These are phyloP conservation scores for Pantherophis guttatus DNA, from an alignment of 2,113 vertebrate species.

Conservation along the genomic window DNA sequence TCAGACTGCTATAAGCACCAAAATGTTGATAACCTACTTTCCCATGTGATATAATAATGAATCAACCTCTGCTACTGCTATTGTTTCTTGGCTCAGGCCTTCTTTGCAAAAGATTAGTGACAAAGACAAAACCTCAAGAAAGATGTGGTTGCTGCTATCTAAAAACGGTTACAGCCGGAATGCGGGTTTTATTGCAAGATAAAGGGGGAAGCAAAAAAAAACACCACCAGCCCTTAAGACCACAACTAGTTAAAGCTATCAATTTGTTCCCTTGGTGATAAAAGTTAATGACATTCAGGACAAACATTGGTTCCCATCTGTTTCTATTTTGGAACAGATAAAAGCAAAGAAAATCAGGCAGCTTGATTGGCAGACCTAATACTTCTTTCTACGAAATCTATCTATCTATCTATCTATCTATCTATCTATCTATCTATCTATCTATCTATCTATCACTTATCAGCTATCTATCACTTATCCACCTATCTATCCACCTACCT, in stretches of 20 bases:
- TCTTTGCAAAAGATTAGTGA: neutral
- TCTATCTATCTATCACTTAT: no score
- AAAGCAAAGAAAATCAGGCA: neutral
- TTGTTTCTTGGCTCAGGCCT: neutral
- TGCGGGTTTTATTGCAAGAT: neutral
- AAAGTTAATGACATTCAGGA: neutral
- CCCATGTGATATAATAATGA: neutral
- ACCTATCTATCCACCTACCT: no score
- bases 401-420: no score
- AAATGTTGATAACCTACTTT: neutral
- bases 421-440: neutral
- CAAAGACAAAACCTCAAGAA: neutral
- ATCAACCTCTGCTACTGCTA: neutral
- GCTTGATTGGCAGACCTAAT: neutral
- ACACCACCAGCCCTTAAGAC: neutral
- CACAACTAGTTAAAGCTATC: neutral
- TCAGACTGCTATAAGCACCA: no score
- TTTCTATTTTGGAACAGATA: neutral
- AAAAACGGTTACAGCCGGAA: conserved; percentile 6
- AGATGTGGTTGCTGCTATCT: neutral
- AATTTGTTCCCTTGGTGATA: neutral
- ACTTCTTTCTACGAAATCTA: neutral
- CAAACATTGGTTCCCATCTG: neutral
- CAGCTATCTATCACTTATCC: no score
- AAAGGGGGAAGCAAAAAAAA: neutral